Conservation (phyloP, 1,140 invertebrate species). For the Venustaconcha ellipsiformis region DNA sequence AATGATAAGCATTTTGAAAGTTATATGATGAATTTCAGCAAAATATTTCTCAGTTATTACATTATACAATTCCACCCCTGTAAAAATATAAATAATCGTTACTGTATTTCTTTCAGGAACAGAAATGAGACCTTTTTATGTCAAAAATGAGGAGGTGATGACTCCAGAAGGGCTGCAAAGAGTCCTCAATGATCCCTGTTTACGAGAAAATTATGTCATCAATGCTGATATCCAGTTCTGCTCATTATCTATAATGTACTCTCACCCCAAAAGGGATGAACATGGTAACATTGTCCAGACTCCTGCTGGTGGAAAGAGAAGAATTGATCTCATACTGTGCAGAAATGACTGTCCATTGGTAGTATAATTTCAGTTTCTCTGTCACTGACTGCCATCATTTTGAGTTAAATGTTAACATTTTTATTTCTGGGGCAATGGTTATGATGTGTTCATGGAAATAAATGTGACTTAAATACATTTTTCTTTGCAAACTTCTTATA, state of each 20-base stretch:
- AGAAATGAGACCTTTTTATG: conserved; percentile 29
- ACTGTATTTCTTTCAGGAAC: conserved; percentile 31
- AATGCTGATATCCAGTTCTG: conserved; percentile 38
- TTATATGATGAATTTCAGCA: too few relatives aligned
- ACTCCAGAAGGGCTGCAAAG: conserved; percentile 38
- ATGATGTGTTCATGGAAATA: too few relatives aligned
- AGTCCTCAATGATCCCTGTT: conserved; percentile 32
- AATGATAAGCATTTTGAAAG: too few relatives aligned
- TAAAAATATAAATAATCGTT: too few relatives aligned
- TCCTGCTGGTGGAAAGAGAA: conserved; percentile 37
- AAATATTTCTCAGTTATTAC: too few relatives aligned
- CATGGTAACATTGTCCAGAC: conserved; percentile 35
- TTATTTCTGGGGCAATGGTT: too few relatives aligned
- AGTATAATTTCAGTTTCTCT: not conserved
- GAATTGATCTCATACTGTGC: conserved; percentile 44
- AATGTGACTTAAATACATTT: too few relatives aligned
- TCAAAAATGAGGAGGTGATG: conserved; percentile 32
- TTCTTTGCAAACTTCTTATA: too few relatives aligned
- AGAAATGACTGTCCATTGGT: conserved; percentile 35
- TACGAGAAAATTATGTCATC: conserved; percentile 37
- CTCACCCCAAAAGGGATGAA: conserved; percentile 22
- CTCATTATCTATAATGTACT: conserved; percentile 16
- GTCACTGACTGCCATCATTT: too few relatives aligned
- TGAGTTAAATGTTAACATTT: too few relatives aligned
- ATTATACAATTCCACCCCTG: too few relatives aligned